Evolutionary conservation across 2,113 vertebrate species (phyloP).

Genomic region (Ceyx melanurus): DNA sequence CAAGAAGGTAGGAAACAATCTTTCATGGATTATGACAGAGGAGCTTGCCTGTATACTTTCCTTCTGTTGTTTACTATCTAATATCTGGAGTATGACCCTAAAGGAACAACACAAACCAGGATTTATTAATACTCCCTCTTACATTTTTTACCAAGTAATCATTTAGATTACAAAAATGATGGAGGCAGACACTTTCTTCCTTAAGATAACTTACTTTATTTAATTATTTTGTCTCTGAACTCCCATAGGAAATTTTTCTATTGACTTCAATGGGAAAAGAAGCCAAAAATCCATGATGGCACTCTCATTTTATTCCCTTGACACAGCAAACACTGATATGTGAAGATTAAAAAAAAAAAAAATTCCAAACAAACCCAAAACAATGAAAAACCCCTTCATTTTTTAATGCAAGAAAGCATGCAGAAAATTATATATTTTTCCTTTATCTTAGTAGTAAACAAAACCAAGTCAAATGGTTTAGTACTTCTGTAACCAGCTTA

Average conservation of each 20-base stretch:
- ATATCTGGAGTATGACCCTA: not conserved
- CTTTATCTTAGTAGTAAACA: not conserved
- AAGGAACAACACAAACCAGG: not conserved
- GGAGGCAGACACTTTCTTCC: not conserved
- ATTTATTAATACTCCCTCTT: conserved; percentile 1
- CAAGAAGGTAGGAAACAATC: not conserved
- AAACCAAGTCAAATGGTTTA: not conserved
- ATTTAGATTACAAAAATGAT: not conserved
- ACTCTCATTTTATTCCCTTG: not conserved
- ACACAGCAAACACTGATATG: not conserved
- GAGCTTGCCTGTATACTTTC: not conserved
- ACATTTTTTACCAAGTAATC: not conserved
- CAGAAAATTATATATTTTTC: not conserved
- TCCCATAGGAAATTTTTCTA: not conserved
- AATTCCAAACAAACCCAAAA: too few relatives aligned
- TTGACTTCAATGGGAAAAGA: not conserved
- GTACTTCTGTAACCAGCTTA: not conserved
- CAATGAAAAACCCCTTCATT: not conserved
- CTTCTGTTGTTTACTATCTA: not conserved
- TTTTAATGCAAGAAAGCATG: not conserved
- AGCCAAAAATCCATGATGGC: not conserved
- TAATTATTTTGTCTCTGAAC: not conserved
- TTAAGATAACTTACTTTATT: not conserved
- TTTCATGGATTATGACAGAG: not conserved
- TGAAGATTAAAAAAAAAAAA: not conserved